Percentiles rank a stretch among this genome's conserved stretches.
Conservation (phyloP, 2,888 invertebrate species). For the Homarus gammarus region DNA sequence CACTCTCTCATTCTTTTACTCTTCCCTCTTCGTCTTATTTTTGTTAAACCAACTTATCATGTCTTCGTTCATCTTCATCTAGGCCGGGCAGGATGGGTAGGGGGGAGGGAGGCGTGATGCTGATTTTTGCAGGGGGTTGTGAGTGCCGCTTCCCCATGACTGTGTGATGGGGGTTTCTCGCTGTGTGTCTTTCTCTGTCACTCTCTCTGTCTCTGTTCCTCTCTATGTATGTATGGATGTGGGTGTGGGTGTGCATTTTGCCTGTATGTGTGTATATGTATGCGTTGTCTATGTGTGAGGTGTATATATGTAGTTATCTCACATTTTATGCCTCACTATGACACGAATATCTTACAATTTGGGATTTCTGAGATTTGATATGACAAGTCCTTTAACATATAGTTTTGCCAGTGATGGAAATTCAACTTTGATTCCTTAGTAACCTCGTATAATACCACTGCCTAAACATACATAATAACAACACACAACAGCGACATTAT, state of each 20-base stretch:
- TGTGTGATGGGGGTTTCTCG: background rate
- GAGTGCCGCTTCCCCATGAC: background rate
- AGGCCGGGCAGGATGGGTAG: slow-evolving; percentile 10
- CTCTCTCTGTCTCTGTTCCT: background rate
- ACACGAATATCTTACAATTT: background rate
- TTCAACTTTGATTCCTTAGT: too few relatives aligned
- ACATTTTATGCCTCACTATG: background rate
- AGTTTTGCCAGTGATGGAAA: too few relatives aligned
- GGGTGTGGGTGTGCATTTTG: background rate
- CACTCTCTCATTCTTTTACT: too few relatives aligned
- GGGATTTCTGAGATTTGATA: too few relatives aligned
- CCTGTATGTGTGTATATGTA: background rate
- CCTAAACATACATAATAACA: too few relatives aligned
- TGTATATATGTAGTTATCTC: background rate
- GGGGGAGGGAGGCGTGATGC: slow-evolving; percentile 33
- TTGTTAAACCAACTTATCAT: slow-evolving; percentile 35
- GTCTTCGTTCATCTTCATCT: slow-evolving; percentile 32
- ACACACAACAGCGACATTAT: too few relatives aligned
- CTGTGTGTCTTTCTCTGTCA: background rate
- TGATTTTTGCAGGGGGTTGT: background rate
- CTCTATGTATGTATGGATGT: background rate
- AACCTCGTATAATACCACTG: too few relatives aligned
- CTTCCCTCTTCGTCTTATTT: slow-evolving; percentile 11
- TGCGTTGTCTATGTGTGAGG: slow-evolving; percentile 40
- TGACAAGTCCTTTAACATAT: too few relatives aligned